Conservation (phyloP, 2,113 vertebrate species). For the Laticauda colubrina region DNA sequence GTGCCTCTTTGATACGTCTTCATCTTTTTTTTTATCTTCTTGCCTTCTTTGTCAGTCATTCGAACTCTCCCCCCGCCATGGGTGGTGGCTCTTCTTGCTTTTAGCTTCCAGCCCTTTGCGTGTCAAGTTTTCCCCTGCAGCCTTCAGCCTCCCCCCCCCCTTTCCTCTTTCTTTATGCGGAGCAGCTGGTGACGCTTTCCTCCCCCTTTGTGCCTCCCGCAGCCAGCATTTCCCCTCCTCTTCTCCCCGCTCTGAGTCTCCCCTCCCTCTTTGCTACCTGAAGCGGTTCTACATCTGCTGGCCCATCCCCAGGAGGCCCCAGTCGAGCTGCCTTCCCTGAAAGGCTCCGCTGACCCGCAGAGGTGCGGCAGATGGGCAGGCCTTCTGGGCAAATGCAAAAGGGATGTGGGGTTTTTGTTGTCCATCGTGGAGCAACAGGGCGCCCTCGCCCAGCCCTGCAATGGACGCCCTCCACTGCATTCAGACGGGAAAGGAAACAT, state of each 20-base stretch:
- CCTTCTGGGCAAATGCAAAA: not conserved
- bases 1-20: not conserved
- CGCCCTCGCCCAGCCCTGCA: not conserved
- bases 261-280: fast-evolving
- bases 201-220: not conserved
- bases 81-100: not conserved
- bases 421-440: not conserved
- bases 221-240: too few species aligned
- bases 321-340: not conserved
- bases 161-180: not conserved
- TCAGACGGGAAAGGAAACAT: not conserved
- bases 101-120: not conserved
- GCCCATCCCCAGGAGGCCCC: not conserved
- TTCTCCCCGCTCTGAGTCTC: not conserved
- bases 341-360: not conserved
- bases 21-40: not conserved
- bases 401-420: not conserved
- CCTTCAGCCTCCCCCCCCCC: too few species aligned
- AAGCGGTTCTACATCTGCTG: not conserved
- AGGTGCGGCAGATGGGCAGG: not conserved
- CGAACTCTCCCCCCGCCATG: not conserved
- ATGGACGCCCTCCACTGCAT: not conserved
- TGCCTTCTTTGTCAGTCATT: not conserved
- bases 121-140: not conserved
- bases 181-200: not conserved